Conservation (phyloP, 2,113 vertebrate genomes). For the Narcine bancroftii region DNA sequence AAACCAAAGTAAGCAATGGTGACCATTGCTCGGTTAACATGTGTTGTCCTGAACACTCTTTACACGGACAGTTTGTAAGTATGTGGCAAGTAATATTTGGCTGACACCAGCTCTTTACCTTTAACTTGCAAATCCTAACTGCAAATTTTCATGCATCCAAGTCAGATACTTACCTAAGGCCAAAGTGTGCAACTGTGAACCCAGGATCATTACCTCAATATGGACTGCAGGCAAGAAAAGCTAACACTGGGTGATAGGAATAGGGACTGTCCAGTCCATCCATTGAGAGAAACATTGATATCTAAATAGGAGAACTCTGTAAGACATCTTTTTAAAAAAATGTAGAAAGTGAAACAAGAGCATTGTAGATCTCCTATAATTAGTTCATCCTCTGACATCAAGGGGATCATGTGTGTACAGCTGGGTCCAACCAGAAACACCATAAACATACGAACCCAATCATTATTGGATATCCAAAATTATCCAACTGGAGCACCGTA, state of each 20-base stretch:
- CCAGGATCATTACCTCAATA: not conserved
- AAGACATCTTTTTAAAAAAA: conserved; percentile 22
- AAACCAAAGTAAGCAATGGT: not conserved
- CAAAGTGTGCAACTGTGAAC: not conserved
- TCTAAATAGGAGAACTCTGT: conserved; percentile 17
- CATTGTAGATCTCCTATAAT: conserved; percentile 1
- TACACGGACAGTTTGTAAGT: not conserved
- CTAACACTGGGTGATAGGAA: not conserved
- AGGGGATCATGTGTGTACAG: not conserved
- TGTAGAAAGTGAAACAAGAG: not conserved
- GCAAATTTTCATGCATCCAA: not conserved
- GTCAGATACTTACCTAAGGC: conserved; percentile 33
- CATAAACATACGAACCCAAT: not conserved
- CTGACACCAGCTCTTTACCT: not conserved
- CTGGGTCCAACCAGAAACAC: not conserved
- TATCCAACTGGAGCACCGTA: conserved; percentile 8
- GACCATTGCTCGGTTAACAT: not conserved
- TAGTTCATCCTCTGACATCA: conserved; percentile 15
- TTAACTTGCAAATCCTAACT: not conserved
- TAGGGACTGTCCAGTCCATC: too few species aligned
- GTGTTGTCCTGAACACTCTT: not conserved
- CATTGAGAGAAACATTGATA: not conserved
- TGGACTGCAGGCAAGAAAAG: not conserved
- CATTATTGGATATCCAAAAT: not conserved
- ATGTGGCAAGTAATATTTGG: not conserved